Evolutionary conservation across 2,113 vertebrate genomes (phyloP), one percentile per base, ranked within the genome.

Genomic region (Grus americana): DNA sequence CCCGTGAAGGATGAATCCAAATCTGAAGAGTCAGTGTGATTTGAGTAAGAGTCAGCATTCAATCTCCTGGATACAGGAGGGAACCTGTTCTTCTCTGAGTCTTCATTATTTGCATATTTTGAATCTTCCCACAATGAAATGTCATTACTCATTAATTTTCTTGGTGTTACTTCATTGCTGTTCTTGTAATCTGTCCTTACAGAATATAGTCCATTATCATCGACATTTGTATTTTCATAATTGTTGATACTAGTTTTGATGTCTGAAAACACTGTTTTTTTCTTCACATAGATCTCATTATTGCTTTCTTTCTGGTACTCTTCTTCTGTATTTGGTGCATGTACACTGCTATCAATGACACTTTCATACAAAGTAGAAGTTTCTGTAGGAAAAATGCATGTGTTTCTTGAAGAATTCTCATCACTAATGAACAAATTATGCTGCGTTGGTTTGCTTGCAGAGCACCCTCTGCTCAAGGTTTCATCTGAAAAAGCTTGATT

Each of bases 401-500:
- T 34, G 11, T 58, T 87, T 62, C 71, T 66, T 47, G 80, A 70
- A 70, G 76, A 71, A 49, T 47, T 68, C 40, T 59, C 76, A 18
- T 20, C 47, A 6, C 6, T 55, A 73, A 47, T 16, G 4, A 87
- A 52, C 1, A 6, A 5, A 22, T 46, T 16, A 10, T 0, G 26
- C 47, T 6, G 50, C 0, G 10, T 40, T 21, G 34, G 11, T 13
- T 30, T 79, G 47, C 36, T 88, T 55, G 54, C 59, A 8, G 12
- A 38, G 55, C 5, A 12, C 27, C 29, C 67, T 3, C 50, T 32
- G 52, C 24, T 67, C 38, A 46, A 97, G 1, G 83, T 94, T 20
- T 92, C 94, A 12, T 91, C 90, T 6, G 79, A 97, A 97, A 98
- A 99, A 24, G 97, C 98, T 82, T 97, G 93, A 52, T 99, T 99